phyloP scores from a whole-genome alignment of 2,113 vertebrate species.

The Semicossyphus pulcher region DNA sequence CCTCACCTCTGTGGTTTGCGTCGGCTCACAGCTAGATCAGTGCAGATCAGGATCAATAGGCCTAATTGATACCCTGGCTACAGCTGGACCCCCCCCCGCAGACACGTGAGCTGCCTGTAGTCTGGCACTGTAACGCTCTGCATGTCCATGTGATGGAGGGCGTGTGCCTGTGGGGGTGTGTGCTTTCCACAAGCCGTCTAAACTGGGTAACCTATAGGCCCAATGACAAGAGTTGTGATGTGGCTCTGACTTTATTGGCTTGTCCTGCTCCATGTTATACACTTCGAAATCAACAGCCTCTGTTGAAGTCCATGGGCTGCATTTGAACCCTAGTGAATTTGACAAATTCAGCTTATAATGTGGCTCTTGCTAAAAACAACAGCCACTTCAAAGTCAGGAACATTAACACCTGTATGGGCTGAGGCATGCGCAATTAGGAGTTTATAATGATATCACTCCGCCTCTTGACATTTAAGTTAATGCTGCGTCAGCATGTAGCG shows the following conservation, averaged over 20 bases:
- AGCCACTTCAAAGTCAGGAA: not conserved
- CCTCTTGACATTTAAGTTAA: not conserved
- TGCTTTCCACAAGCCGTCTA: not conserved
- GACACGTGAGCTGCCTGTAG: conserved; percentile 45
- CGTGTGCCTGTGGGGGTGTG: not conserved
- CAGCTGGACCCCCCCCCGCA: conserved; percentile 4
- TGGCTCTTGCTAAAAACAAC: not conserved
- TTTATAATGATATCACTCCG: not conserved
- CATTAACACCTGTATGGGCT: not conserved
- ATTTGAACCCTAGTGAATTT: not conserved
- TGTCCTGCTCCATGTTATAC: no score
- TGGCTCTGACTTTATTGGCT: conserved; percentile 21
- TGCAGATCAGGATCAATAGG: conserved; percentile 37
- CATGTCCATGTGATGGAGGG: conserved; percentile 32
- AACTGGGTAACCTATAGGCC: conserved; percentile 8
- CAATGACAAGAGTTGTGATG: conserved; percentile 1
- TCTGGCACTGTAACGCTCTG: conserved; percentile 1
- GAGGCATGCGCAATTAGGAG: not conserved
- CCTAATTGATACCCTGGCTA: conserved; percentile 29
- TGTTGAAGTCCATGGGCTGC: not conserved
- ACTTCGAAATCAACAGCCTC: not conserved
- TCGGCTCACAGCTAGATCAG: conserved; percentile 23
- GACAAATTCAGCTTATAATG: not conserved
- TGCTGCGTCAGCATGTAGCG: not conserved
- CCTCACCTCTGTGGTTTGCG: not conserved